Evolutionary conservation across 2,888 invertebrate species (phyloP).

Genomic region (Nasonovia ribisnigri): DNA sequence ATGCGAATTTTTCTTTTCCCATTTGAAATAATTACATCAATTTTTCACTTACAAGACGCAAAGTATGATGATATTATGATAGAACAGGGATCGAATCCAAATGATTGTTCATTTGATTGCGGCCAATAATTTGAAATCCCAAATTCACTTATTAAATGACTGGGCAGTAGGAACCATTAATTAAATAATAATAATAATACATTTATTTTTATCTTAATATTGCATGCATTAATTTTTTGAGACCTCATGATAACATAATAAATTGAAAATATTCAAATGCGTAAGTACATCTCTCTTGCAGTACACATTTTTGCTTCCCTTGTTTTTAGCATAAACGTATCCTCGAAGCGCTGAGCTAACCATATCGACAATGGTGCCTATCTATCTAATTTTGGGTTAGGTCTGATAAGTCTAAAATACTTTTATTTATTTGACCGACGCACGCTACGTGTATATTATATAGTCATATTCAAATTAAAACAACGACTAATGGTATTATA

Average conservation of each 20-base stretch:
- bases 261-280: background rate
- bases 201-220: background rate
- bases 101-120: background rate
- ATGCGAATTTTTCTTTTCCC: background rate
- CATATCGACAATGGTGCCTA: background rate
- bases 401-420: background rate
- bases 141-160: background rate
- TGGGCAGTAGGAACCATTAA: background rate
- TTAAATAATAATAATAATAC: background rate
- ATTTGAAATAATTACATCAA: background rate
- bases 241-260: background rate
- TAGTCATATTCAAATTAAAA: constrained; percentile 1
- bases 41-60: background rate
- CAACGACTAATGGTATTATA: background rate
- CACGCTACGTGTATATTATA: constrained; percentile 6
- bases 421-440: constrained; percentile 2
- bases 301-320: background rate
- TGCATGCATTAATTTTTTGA: background rate
- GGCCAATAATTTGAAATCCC: too few relatives aligned
- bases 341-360: background rate
- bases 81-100: background rate
- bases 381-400: background rate
- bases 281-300: background rate
- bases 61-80: background rate
- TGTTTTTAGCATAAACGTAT: background rate